Evolutionary conservation across 2,797 vertebrate genomes (phyloP).

Genomic region (Myripristis murdjan): DNA sequence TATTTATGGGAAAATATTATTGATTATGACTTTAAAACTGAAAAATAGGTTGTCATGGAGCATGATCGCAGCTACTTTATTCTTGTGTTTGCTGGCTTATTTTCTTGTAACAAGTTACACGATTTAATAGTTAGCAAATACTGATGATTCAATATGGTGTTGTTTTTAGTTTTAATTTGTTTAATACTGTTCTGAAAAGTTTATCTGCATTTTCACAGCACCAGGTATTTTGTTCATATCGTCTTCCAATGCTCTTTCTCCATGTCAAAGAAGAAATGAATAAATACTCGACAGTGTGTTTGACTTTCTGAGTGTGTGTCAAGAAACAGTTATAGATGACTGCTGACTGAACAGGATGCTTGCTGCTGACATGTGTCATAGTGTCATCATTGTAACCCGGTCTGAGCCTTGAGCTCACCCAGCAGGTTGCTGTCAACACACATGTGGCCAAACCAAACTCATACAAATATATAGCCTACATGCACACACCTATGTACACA

Average conservation of each 20-base stretch:
- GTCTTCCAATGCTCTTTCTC: neutral
- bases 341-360: conserved; percentile 79
- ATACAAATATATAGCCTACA: conserved; percentile 57
- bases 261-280: conserved; percentile 11
- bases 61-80: no score
- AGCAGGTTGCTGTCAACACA: conserved; percentile 82
- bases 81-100: no score
- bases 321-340: conserved; percentile 72
- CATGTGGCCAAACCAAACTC: conserved; percentile 39
- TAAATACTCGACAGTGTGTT: conserved; percentile 40
- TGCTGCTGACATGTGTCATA: conserved; percentile 76
- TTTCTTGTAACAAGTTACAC: no score
- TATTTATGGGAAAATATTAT: no score
- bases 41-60: no score
- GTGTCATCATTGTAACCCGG: conserved; percentile 65
- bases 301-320: conserved; percentile 59
- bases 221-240: neutral
- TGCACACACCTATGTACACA: conserved; percentile 27
- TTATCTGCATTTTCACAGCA: neutral
- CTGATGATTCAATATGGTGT: no score
- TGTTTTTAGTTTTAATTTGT: no score
- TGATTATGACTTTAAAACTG: no score
- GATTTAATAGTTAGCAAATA: no score
- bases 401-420: conserved; percentile 71
- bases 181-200: neutral